Base-by-base conservation (phyloP, 30 jellyfish, hydroid and myxozoan genomes). In the Mastigias papua region DNA sequence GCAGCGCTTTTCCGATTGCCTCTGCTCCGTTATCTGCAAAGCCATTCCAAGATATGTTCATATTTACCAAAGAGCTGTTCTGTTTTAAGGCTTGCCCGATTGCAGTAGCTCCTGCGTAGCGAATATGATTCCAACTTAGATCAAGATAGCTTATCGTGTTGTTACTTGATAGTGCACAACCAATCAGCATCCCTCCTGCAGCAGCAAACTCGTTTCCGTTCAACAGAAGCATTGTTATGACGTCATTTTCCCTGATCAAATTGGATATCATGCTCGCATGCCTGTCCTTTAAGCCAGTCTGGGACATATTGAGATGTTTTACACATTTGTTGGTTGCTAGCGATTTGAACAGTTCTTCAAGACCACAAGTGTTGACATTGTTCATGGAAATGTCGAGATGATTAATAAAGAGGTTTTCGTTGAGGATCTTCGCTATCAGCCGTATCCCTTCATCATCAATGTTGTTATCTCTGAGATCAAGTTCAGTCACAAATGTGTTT, bases 11-110 rank as follows among this genome's bases (percentile, higher is more conserved):
- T 30, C 89, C 87, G 21, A 89, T 73, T 31, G 97, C 97, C 92
- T 89, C 92, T 48, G 97, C 83, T 61, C 97, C 97, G 61, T 51
- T 81, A 71, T 89, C 90, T 8, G 92, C 89, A 46, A 89, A 89
- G 25, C 97, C 97, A 73, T 89, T 89, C 97, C 97, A 89, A 17
- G 97, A 92, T 25, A 89, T 64, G 50, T 54, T 54, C 70, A 89
- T 80, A 75, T 70, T 51, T 2, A 65, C 51, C 28, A 89, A 0
- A 0, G 78, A 20, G 5, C 49, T 80, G 71, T 89, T 79, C 19
- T 23, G 46, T 62, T 30, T 50, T 21, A 89, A 58, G 17, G 85
- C 62, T 6, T 67, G 64, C 34, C 89, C 97, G 8, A 89, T 69
- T 0, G 90, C 88, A 31, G 84, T 50, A 0, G 92, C 97, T 22